phyloP scores from a whole-genome alignment of 30 jellyfish, hydroid and myxozoan species.

The Aurelia aurita complex sp. Pacific region DNA sequence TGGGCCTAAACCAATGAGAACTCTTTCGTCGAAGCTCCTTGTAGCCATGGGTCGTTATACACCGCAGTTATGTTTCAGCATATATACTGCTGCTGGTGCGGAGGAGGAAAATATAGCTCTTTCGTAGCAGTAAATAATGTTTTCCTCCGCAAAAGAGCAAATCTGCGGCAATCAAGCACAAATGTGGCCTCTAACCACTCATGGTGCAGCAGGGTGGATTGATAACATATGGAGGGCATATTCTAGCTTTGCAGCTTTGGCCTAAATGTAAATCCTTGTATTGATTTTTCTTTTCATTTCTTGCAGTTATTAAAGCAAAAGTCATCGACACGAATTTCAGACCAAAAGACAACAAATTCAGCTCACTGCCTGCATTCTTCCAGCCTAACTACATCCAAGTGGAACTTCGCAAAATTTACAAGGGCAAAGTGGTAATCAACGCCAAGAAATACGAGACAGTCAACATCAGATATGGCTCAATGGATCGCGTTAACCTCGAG shows the following conservation, averaged over 20 bases:
- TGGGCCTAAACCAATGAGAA: too few relatives aligned
- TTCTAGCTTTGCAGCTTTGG: background rate
- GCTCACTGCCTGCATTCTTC: constrained; percentile 2
- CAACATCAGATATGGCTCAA: constrained; percentile 34
- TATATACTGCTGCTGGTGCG: too few relatives aligned
- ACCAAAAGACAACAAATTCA: background rate
- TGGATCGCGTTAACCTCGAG: constrained; percentile 17
- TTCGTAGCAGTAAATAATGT: too few relatives aligned
- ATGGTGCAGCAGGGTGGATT: too few relatives aligned
- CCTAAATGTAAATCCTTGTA: background rate
- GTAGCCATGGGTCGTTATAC: too few relatives aligned
- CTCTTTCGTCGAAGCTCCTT: too few relatives aligned
- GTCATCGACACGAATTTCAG: constrained; percentile 27
- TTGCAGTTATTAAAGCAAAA: constrained; percentile 55
- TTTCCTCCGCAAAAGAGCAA: too few relatives aligned
- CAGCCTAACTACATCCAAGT: constrained; percentile 30
- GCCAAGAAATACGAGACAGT: constrained; percentile 11
- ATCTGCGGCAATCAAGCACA: too few relatives aligned
- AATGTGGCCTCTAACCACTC: too few relatives aligned
- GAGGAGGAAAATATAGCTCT: too few relatives aligned
- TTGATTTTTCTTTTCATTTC: background rate
- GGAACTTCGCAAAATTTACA: constrained; percentile 28
- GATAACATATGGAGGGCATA: too few relatives aligned
- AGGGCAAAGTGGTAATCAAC: constrained; percentile 14
- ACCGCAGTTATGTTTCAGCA: too few relatives aligned